phyloP scores from a whole-genome alignment of 2,888 invertebrate species.

The Steinernema scapterisci region DNA sequence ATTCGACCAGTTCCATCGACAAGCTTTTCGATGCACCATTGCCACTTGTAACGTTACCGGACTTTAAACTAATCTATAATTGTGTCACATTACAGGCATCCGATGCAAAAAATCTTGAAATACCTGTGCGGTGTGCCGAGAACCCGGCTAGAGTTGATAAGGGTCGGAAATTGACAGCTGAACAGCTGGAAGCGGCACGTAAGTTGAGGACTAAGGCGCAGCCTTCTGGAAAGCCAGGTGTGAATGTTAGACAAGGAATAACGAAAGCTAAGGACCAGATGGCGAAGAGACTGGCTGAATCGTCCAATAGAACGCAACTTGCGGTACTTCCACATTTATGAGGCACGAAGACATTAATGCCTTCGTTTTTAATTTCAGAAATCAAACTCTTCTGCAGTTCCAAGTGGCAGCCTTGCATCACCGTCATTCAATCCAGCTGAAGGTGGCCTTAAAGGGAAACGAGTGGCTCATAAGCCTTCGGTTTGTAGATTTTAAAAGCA shows the following conservation, averaged over 20 bases:
- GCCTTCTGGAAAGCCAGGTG: not conserved
- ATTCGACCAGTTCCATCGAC: no score
- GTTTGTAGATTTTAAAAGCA: not conserved
- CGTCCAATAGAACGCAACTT: not conserved
- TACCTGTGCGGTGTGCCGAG: not conserved
- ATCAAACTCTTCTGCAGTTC: not conserved
- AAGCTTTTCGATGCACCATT: no score
- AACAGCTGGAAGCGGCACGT: not conserved
- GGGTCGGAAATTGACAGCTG: not conserved
- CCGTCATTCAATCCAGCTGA: not conserved
- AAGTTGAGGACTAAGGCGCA: constrained; percentile 11
- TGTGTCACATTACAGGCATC: not conserved
- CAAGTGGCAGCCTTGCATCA: not conserved
- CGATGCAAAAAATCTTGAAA: not conserved
- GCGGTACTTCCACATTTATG: not conserved
- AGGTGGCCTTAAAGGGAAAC: not conserved
- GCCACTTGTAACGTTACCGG: no score
- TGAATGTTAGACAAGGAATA: constrained; percentile 2
- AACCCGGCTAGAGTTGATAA: not conserved
- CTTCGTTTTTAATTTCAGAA: not conserved
- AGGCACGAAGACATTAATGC: no score
- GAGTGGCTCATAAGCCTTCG: not conserved
- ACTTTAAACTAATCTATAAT: no score
- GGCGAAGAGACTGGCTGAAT: not conserved
- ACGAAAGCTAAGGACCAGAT: constrained; percentile 2